Percentiles rank a stretch among this genome's conserved stretches.
Conservation (phyloP, 2,797 vertebrate species). For the Trachops cirrhosus region DNA sequence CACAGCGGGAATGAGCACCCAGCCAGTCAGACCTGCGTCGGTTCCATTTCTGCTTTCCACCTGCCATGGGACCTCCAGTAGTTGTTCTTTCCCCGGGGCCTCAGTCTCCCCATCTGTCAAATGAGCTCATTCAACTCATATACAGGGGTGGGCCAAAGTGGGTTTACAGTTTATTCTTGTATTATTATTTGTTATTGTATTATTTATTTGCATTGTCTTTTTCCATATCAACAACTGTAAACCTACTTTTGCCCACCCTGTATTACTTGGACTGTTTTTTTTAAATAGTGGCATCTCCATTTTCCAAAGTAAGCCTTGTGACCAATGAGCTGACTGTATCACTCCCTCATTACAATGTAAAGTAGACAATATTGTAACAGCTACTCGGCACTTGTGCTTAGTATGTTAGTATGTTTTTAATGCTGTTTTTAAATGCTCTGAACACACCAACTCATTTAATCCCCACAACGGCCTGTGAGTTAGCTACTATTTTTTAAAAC, state of each 20-base stretch:
- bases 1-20: fast-evolving
- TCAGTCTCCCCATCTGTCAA: background rate
- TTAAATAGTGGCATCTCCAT: background rate
- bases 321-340: background rate
- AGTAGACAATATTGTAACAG: background rate
- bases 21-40: fast-evolving
- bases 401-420: background rate
- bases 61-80: too few species aligned
- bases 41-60: background rate
- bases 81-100: background rate
- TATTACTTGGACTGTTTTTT: background rate
- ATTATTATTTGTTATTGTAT: background rate
- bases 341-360: background rate
- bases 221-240: background rate
- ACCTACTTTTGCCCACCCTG: background rate
- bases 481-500: background rate
- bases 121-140: background rate
- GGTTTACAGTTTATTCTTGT: background rate
- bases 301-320: slow-evolving; percentile 19
- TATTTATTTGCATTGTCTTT: background rate
- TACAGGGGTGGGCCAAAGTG: background rate
- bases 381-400: background rate
- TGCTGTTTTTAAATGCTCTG: background rate
- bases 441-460: background rate
- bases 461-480: background rate